Percentiles rank a stretch among this genome's conserved stretches.
Conservation (phyloP, 2,113 vertebrate species). For the Prochilodus magdalenae region DNA sequence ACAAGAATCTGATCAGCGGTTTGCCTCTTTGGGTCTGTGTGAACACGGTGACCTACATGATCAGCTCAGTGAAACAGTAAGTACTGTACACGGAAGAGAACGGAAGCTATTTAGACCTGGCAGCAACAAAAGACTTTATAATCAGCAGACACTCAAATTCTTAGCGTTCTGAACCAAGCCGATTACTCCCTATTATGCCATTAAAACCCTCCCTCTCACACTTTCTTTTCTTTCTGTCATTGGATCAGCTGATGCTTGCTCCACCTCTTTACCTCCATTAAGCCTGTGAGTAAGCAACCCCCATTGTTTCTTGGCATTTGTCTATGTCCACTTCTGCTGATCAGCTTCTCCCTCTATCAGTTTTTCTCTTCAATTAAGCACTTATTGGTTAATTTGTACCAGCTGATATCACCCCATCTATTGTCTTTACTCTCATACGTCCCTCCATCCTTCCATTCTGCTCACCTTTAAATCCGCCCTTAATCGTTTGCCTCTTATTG, state of each 20-base stretch:
- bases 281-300: background rate
- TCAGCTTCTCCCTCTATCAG: background rate
- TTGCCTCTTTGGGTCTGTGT: background rate
- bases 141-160: slow-evolving; percentile 43
- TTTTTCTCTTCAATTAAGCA: background rate
- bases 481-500: slow-evolving; percentile 18
- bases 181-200: slow-evolving; percentile 39
- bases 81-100: background rate
- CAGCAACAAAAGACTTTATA: slow-evolving; percentile 20
- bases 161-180: slow-evolving; percentile 20
- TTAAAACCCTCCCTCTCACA: slow-evolving; percentile 26
- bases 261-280: slow-evolving; percentile 14
- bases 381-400: background rate
- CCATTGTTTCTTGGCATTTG: background rate
- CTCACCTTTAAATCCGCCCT: background rate
- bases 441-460: background rate
- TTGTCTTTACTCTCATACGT: background rate
- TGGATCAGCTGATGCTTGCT: slow-evolving; percentile 44
- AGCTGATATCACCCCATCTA: background rate
- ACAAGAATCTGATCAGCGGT: background rate
- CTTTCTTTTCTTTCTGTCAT: slow-evolving; percentile 20
- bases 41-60: background rate
- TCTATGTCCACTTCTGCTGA: background rate
- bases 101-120: slow-evolving; percentile 14
- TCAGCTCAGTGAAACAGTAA: slow-evolving; percentile 12